phyloP scores from a whole-genome alignment of 2,888 invertebrate genomes.

The Amphimallon solstitiale region DNA sequence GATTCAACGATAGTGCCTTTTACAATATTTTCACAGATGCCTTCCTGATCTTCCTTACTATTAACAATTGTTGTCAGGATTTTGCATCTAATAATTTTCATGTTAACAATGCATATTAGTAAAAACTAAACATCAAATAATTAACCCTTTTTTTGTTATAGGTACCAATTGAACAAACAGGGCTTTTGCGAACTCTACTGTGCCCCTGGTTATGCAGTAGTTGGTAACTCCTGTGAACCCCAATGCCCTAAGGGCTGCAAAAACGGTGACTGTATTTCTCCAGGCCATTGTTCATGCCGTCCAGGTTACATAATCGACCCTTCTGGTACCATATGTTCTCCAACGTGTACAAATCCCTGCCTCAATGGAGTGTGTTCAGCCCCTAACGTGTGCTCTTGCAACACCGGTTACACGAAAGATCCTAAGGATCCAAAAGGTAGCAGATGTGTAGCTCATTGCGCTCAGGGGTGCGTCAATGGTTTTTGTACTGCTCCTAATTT shows the following conservation, averaged over 20 bases:
- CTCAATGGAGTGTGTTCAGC: conserved; percentile 63
- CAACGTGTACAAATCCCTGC: conserved; percentile 66
- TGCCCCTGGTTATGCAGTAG: conserved; percentile 58
- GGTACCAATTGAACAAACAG: conserved; percentile 18
- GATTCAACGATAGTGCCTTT: too few species aligned
- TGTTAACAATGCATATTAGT: too few species aligned
- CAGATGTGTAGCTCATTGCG: conserved; percentile 69
- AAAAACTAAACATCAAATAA: too few species aligned
- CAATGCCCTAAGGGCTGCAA: conserved; percentile 62
- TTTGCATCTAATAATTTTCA: too few species aligned
- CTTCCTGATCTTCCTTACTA: too few species aligned
- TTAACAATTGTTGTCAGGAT: too few species aligned
- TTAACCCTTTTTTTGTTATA: background rate
- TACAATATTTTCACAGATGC: too few species aligned
- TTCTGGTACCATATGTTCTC: conserved; percentile 56
- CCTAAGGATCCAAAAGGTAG: conserved; percentile 53
- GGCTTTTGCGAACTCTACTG: conserved; percentile 62
- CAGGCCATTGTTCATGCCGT: conserved; percentile 52
- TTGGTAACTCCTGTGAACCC: conserved; percentile 55
- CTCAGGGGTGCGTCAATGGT: conserved; percentile 79
- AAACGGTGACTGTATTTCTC: conserved; percentile 58
- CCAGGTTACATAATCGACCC: conserved; percentile 59
- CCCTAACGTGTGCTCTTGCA: conserved; percentile 61
- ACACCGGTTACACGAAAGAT: conserved; percentile 62
- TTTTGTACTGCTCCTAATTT: conserved; percentile 77